These are phyloP conservation scores for Sinohyriopsis cumingii DNA, from an alignment of 2,888 invertebrate genomes.

Conservation along the genomic window DNA sequence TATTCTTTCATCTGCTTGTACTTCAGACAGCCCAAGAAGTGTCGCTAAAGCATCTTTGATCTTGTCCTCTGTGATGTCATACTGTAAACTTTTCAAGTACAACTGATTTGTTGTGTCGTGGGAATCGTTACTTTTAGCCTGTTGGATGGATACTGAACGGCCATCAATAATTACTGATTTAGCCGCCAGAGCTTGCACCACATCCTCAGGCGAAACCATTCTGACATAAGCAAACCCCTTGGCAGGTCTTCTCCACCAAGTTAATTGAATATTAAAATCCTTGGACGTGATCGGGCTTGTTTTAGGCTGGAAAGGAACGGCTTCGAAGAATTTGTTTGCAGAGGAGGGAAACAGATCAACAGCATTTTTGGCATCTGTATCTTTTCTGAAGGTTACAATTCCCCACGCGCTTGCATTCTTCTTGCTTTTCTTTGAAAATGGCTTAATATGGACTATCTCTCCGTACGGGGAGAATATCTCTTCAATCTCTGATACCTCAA, in stretches of 20 bases:
- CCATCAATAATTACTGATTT: background rate
- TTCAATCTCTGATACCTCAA: constrained; percentile 12
- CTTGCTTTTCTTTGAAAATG: constrained; percentile 24
- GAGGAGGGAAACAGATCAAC: too few relatives aligned
- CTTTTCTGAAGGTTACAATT: too few relatives aligned
- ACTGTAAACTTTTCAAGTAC: constrained; percentile 18
- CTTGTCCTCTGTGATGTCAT: constrained; percentile 29
- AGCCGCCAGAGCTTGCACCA: constrained; percentile 7
- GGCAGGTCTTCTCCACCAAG: constrained; percentile 48
- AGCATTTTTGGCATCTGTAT: too few relatives aligned
- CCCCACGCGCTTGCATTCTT: constrained; percentile 43
- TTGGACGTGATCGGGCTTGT: background rate
- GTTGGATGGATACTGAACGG: background rate
- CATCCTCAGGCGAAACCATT: constrained; percentile 29
- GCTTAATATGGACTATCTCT: constrained; percentile 36
- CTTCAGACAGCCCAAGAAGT: constrained; percentile 1
- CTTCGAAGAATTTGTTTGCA: too few relatives aligned
- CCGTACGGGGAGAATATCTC: constrained; percentile 22
- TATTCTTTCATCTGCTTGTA: background rate
- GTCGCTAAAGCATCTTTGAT: constrained; percentile 22
- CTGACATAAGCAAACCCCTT: constrained; percentile 50
- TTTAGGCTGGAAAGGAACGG: too few relatives aligned
- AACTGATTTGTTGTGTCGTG: constrained; percentile 2
- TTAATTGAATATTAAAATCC: constrained; percentile 41
- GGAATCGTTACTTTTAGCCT: too few relatives aligned